These are phyloP conservation scores for Protonibea diacanthus DNA, from an alignment of 2,797 vertebrate genomes.

Conservation along the genomic window DNA sequence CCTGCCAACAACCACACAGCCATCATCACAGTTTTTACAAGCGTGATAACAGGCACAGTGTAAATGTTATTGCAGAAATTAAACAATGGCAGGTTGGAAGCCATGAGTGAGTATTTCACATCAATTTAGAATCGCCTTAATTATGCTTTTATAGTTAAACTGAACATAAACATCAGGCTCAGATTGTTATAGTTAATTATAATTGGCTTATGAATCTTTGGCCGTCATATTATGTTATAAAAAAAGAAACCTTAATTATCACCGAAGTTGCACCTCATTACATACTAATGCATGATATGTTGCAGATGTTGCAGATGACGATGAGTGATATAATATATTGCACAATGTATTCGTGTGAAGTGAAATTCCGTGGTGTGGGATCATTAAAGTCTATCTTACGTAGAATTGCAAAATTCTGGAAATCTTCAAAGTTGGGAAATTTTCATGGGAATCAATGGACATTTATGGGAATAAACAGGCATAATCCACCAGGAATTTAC, in stretches of 20 bases:
- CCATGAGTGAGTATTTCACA: background rate
- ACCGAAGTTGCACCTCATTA: slow-evolving; percentile 13
- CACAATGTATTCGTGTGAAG: background rate
- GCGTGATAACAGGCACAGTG: slow-evolving; percentile 36
- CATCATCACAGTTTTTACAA: slow-evolving; percentile 28
- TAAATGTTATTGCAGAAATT: slow-evolving; percentile 36
- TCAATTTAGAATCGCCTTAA: slow-evolving; percentile 35
- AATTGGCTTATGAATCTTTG: slow-evolving; percentile 25
- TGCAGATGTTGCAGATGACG: slow-evolving; percentile 37
- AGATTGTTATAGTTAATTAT: slow-evolving; percentile 40
- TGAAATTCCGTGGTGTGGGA: too few relatives aligned
- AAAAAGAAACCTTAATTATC: slow-evolving; percentile 12
- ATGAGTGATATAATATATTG: background rate
- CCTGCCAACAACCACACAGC: slow-evolving; percentile 45
- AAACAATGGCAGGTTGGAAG: slow-evolving; percentile 14
- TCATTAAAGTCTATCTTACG: too few relatives aligned
- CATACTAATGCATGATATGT: slow-evolving; percentile 7
- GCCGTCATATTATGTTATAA: slow-evolving; percentile 14
- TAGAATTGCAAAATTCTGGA: too few relatives aligned
- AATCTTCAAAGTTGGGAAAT: too few relatives aligned
- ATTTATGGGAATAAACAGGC: too few relatives aligned
- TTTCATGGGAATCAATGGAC: too few relatives aligned
- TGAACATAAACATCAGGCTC: slow-evolving; percentile 43
- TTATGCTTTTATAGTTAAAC: slow-evolving; percentile 38
- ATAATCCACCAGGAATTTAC: too few relatives aligned